phyloP scores from a whole-genome alignment of 2,113 vertebrate genomes.

The Oncorhynchus masou region DNA sequence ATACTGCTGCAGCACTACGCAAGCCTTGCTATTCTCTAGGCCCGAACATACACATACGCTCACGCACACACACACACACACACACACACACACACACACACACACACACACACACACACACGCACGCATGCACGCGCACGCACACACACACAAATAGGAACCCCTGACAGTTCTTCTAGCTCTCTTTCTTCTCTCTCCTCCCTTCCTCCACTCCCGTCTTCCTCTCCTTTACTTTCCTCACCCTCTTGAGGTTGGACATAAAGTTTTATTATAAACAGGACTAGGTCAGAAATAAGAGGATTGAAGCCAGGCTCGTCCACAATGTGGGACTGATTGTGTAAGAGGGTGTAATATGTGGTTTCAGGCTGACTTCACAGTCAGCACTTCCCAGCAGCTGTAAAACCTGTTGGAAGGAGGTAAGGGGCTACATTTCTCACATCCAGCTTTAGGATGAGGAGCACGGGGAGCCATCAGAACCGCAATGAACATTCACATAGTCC shows the following conservation, averaged over 20 bases:
- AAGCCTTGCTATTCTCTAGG: too few species aligned
- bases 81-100: too few species aligned
- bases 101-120: too few species aligned
- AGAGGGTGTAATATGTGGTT: slow-evolving; percentile 52
- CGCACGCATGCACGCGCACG: too few species aligned
- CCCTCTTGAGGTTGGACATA: slow-evolving; percentile 57
- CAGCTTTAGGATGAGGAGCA: slow-evolving; percentile 59
- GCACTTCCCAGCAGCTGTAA: slow-evolving; percentile 54
- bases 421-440: slow-evolving; percentile 45
- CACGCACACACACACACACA: too few species aligned
- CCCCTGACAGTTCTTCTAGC: not conserved
- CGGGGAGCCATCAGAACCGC: slow-evolving; percentile 59
- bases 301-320: slow-evolving; percentile 37
- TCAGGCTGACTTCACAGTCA: slow-evolving; percentile 54
- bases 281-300: slow-evolving; percentile 61
- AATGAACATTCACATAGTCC: slow-evolving; percentile 44
- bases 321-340: slow-evolving; percentile 16
- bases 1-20: too few species aligned
- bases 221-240: slow-evolving; percentile 20
- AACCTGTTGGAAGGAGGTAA: slow-evolving; percentile 60
- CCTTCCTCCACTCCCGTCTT: slow-evolving; percentile 39
- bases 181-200: slow-evolving; percentile 17
- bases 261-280: slow-evolving; percentile 70
- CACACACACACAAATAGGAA: slow-evolving; percentile 31
- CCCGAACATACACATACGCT: too few species aligned